Evolutionary conservation across 2,888 invertebrate genomes (phyloP).

Genomic region (Drosophila recens): DNA sequence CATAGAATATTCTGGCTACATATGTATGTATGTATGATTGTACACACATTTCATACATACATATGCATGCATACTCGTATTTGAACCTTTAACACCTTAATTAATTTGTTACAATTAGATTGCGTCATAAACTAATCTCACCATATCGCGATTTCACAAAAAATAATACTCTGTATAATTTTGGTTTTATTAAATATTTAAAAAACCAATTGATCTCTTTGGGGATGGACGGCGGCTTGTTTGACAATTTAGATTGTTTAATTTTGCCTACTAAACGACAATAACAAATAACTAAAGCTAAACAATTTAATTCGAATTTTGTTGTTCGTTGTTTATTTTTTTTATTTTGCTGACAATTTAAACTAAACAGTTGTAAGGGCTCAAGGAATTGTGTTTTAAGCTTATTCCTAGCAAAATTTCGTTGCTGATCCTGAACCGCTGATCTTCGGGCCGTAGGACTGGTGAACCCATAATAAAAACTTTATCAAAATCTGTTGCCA

Average conservation of each 20-base stretch:
- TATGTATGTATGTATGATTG: constrained; percentile 13
- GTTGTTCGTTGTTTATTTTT: constrained; percentile 24
- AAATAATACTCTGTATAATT: constrained; percentile 59
- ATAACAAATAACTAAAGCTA: constrained; percentile 34
- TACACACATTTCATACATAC: neutral
- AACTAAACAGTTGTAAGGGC: constrained; percentile 4
- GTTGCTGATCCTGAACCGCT: constrained; percentile 48
- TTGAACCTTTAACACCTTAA: constrained; percentile 57
- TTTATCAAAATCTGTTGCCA: constrained; percentile 56
- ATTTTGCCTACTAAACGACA: constrained; percentile 34
- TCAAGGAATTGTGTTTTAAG: neutral
- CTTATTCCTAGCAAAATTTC: constrained; percentile 39
- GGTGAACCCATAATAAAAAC: constrained; percentile 50
- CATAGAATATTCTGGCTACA: constrained; percentile 6
- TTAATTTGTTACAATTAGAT: constrained; percentile 67
- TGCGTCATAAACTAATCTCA: constrained; percentile 65
- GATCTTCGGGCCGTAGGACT: constrained; percentile 32
- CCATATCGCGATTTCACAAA: constrained; percentile 31
- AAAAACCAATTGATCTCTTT: constrained; percentile 51
- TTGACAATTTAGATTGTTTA: constrained; percentile 45
- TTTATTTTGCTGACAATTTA: neutral
- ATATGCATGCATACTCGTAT: constrained; percentile 33
- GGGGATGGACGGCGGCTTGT: constrained; percentile 67
- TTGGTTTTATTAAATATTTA: constrained; percentile 31
- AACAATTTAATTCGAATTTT: constrained; percentile 24